Evolutionary conservation across 2,113 vertebrate genomes (phyloP).

Genomic region (Athene cunicularia): DNA sequence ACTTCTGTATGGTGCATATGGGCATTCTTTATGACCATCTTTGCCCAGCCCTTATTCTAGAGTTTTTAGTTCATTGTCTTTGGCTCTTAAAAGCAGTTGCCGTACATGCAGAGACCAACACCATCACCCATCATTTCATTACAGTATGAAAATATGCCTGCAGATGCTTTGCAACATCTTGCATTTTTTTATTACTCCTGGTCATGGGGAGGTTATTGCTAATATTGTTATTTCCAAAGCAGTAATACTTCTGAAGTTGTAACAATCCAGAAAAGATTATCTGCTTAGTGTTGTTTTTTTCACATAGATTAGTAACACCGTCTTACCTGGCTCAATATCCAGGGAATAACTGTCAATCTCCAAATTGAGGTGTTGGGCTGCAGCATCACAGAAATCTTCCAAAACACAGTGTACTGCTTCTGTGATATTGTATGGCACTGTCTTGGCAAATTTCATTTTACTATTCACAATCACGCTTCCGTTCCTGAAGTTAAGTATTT

Average conservation of each 20-base stretch:
- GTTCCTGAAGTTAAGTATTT: conserved; percentile 91
- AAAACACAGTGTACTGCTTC: conserved; percentile 85
- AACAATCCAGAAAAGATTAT: neutral
- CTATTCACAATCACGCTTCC: conserved; percentile 94
- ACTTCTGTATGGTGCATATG: neutral
- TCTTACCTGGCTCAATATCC: conserved; percentile 88
- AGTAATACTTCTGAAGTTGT: neutral
- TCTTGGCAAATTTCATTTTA: conserved; percentile 86
- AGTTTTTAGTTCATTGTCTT: neutral
- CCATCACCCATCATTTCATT: neutral
- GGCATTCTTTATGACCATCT: neutral
- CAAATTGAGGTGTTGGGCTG: conserved; percentile 77
- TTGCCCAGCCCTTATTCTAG: neutral
- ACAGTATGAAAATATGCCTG: neutral
- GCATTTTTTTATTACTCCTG: neutral
- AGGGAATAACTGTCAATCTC: conserved; percentile 90
- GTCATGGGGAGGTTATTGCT: neutral
- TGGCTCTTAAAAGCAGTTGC: neutral
- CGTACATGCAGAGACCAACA: neutral
- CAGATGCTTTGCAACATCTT: neutral
- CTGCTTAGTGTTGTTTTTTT: neutral
- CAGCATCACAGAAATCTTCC: conserved; percentile 84
- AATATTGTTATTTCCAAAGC: neutral
- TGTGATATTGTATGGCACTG: conserved; percentile 90
- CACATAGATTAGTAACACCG: neutral